Evolutionary conservation across 2,797 vertebrate species (phyloP).

Genomic region (Mus caroli): DNA sequence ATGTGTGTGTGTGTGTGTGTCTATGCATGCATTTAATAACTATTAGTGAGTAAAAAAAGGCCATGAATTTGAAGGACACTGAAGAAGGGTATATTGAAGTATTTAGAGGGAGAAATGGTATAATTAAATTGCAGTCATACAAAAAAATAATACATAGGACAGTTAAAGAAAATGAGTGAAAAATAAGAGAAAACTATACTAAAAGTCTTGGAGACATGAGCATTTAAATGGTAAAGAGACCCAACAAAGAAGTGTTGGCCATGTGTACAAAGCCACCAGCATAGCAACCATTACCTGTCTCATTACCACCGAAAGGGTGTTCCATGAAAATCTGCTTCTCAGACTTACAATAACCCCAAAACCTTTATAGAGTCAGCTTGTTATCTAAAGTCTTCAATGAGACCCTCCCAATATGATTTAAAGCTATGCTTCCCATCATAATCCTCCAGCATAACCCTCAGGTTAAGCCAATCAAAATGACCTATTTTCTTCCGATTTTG

Average conservation of each 20-base stretch:
- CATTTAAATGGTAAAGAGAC: not conserved
- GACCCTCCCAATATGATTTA: not conserved
- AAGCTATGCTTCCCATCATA: not conserved
- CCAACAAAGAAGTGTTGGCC: not conserved
- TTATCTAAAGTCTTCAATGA: conserved; percentile 24
- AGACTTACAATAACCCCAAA: not conserved
- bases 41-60: not conserved
- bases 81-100: not conserved
- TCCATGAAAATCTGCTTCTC: not conserved
- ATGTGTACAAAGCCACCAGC: not conserved
- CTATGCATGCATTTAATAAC: not conserved
- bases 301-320: not conserved
- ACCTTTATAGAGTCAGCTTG: not conserved
- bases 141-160: not conserved
- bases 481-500: not conserved
- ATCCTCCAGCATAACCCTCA: not conserved
- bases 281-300: not conserved
- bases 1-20: not conserved
- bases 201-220: not conserved
- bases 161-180: not conserved
- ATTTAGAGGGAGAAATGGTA: not conserved
- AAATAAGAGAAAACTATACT: not conserved
- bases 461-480: conserved; percentile 18
- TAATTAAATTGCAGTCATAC: not conserved
- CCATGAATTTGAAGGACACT: not conserved